phyloP scores from a whole-genome alignment of 1,140 invertebrate genomes.

The Oedothorax gibbosus region DNA sequence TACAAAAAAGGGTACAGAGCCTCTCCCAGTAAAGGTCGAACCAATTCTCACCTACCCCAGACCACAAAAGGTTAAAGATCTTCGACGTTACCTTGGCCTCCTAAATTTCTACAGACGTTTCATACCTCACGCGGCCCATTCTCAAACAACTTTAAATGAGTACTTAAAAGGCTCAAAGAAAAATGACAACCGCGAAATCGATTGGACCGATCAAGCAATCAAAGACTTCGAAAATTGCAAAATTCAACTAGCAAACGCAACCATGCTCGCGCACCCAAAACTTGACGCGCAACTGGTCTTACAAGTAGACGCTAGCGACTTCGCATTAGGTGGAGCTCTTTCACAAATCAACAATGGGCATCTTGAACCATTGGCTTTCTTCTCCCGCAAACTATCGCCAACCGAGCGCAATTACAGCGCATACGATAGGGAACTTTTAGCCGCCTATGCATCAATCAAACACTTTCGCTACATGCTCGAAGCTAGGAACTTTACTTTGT shows the following conservation, averaged over 20 bases:
- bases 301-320: too few relatives aligned
- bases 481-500: neutral
- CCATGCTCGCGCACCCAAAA: too few relatives aligned
- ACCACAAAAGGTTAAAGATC: constrained; percentile 3
- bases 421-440: constrained; percentile 1
- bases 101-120: neutral
- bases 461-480: neutral
- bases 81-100: neutral
- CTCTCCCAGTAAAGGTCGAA: constrained; percentile 1
- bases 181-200: too few relatives aligned
- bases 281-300: too few relatives aligned
- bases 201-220: too few relatives aligned
- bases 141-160: neutral
- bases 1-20: constrained; percentile 15
- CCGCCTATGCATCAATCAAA: neutral
- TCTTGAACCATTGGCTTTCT: too few relatives aligned
- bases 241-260: too few relatives aligned
- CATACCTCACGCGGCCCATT: neutral
- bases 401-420: too few relatives aligned
- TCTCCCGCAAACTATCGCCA: too few relatives aligned
- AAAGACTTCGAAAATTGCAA: too few relatives aligned
- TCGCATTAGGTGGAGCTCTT: too few relatives aligned
- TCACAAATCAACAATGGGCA: too few relatives aligned
- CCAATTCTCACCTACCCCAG: constrained; percentile 66
- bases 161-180: neutral